phyloP scores from a whole-genome alignment of 2,797 vertebrate genomes.

The Alauda arvensis region DNA sequence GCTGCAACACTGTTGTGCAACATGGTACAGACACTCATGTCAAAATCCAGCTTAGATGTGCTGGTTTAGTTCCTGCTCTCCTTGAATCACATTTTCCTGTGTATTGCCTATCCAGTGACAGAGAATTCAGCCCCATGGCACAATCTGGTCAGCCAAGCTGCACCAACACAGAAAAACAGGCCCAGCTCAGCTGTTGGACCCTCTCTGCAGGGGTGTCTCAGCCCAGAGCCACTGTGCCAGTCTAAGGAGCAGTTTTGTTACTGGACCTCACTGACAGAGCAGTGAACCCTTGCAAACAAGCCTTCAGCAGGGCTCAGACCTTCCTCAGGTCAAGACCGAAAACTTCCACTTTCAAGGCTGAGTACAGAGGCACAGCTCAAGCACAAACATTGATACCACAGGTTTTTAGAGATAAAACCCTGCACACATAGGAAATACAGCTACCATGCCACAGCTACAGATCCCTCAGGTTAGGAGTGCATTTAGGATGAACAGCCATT shows the following conservation, averaged over 20 bases:
- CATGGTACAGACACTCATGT: background rate
- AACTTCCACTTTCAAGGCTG: background rate
- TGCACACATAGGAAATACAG: background rate
- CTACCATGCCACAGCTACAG: background rate
- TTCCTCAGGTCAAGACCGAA: background rate
- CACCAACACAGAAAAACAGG: background rate
- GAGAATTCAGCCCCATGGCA: background rate
- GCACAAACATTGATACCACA: background rate
- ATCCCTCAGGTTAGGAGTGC: background rate
- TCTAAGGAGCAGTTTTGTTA: background rate
- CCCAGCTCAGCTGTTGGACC: background rate
- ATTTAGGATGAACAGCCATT: background rate
- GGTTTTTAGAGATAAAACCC: background rate
- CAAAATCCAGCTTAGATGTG: conserved; percentile 9
- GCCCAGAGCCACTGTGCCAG: background rate
- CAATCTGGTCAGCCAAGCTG: background rate
- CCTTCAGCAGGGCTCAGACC: background rate
- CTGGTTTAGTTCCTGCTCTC: background rate
- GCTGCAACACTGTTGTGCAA: background rate
- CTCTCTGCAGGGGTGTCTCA: background rate
- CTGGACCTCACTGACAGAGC: background rate
- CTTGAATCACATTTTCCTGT: background rate
- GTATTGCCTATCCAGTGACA: background rate
- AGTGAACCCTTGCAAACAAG: background rate
- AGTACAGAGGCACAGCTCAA: background rate